Conservation (phyloP, 2,888 invertebrate species). For the Palloptera scutellata region DNA sequence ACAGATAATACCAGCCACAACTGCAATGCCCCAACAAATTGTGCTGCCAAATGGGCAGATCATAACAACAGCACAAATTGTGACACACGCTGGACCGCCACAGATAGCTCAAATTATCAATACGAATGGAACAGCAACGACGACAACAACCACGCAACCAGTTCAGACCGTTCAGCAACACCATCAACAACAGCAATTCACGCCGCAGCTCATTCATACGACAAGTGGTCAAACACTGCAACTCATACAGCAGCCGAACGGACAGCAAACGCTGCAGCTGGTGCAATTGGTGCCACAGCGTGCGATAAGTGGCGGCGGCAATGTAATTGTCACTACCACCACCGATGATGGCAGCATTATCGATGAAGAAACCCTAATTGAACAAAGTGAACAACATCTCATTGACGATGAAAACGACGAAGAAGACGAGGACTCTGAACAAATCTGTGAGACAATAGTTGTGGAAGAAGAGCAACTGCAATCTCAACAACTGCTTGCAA, state of each 20-base stretch:
- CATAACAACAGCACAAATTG: conserved; percentile 62
- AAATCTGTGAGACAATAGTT: conserved; percentile 57
- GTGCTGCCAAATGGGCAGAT: conserved; percentile 63
- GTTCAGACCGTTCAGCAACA: conserved; percentile 22
- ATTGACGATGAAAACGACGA: conserved; percentile 54
- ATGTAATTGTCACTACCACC: conserved; percentile 39
- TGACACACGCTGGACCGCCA: conserved; percentile 56
- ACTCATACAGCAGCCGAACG: conserved; percentile 63
- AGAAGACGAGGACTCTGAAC: conserved; percentile 53
- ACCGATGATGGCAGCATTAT: conserved; percentile 44
- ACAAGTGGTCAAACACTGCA: conserved; percentile 61
- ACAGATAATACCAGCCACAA: conserved; percentile 43
- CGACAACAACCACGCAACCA: conserved; percentile 27
- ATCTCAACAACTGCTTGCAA: conserved; percentile 43
- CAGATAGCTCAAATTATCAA: conserved; percentile 62
- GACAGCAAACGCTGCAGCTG: conserved; percentile 57
- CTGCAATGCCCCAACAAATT: conserved; percentile 58
- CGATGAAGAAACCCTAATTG: conserved; percentile 49
- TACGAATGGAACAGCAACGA: conserved; percentile 30
- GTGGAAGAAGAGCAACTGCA: conserved; percentile 54
- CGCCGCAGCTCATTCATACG: conserved; percentile 56
- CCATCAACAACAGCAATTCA: conserved; percentile 48
- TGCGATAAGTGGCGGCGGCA: conserved; percentile 14
- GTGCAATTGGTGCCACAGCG: conserved; percentile 56
- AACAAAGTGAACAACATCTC: conserved; percentile 53